Evolutionary conservation across 2,797 vertebrate genomes (phyloP).

Genomic region (Agapornis canus): DNA sequence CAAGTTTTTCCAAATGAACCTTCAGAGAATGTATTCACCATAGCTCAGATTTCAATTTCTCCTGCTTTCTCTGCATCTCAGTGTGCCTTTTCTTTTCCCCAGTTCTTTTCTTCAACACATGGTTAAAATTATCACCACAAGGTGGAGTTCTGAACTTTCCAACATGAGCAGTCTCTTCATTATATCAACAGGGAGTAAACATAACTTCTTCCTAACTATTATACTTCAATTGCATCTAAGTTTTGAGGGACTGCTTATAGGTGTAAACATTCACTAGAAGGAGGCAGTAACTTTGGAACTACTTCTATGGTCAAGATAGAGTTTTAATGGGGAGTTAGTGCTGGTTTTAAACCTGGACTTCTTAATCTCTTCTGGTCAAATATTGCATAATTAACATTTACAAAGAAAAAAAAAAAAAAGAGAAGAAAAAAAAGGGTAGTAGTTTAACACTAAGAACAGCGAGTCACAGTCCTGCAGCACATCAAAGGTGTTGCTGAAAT

Average conservation of each 20-base stretch:
- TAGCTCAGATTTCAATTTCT: background rate
- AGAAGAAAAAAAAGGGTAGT: background rate
- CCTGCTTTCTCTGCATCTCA: background rate
- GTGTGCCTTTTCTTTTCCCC: background rate
- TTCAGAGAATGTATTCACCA: background rate
- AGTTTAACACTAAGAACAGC: background rate
- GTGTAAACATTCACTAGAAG: background rate
- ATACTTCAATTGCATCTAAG: background rate
- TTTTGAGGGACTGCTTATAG: background rate
- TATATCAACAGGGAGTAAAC: background rate
- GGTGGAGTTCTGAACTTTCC: slow-evolving; percentile 61
- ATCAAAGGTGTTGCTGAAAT: background rate
- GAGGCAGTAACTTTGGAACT: background rate
- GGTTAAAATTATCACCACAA: slow-evolving; percentile 55
- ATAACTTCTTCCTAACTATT: background rate
- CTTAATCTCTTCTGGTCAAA: background rate
- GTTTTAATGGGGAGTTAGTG: background rate
- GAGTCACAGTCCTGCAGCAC: background rate
- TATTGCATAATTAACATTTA: background rate
- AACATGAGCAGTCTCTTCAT: background rate
- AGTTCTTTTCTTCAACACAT: background rate
- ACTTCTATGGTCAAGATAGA: background rate
- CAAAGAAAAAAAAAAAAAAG: background rate
- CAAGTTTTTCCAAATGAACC: background rate
- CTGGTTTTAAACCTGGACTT: background rate